A percentile compares a stretch with the other conserved stretches of the same genome.
These are phyloP conservation scores for Trematomus bernacchii DNA, from an alignment of 2,797 vertebrate species.

Conservation along the genomic window DNA sequence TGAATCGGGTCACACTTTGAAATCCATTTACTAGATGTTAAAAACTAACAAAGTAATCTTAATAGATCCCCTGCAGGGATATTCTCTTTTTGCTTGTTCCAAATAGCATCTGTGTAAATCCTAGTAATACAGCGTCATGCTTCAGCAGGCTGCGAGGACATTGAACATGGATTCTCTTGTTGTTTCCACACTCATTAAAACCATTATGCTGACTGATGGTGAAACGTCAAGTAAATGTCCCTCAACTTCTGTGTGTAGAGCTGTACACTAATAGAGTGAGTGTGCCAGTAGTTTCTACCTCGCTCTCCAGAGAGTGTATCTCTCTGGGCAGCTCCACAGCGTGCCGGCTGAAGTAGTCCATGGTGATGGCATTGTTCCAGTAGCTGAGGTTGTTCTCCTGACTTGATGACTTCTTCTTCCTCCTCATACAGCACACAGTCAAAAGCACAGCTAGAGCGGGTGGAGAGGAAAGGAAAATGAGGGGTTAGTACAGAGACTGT, in stretches of 20 bases:
- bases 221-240: constrained; percentile 49
- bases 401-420: constrained; percentile 95
- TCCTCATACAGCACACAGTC: constrained; percentile 97
- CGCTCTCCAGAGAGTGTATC: constrained; percentile 96
- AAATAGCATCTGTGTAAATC: constrained; percentile 11
- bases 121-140: constrained; percentile 19
- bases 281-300: constrained; percentile 84
- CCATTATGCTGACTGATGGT: constrained; percentile 54
- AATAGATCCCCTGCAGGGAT: constrained; percentile 4
- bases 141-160: constrained; percentile 34
- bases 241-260: constrained; percentile 15
- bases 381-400: constrained; percentile 99
- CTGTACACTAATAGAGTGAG: constrained; percentile 25
- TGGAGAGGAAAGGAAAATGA: not conserved
- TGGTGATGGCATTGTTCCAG: constrained; percentile 99
- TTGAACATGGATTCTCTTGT: constrained; percentile 47
- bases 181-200: constrained; percentile 55
- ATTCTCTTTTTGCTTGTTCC: constrained; percentile 11
- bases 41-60: not conserved
- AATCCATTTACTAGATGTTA: not conserved
- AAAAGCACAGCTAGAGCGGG: constrained; percentile 90
- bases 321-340: constrained; percentile 97
- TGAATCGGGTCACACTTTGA: not conserved
- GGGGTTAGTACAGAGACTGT: constrained; percentile 2
- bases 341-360: constrained; percentile 99